A percentile compares a stretch with the other conserved stretches of the same genome.
phyloP scores from a whole-genome alignment of 92 coral and sea anemone genomes.

The Actinostola sp. region DNA sequence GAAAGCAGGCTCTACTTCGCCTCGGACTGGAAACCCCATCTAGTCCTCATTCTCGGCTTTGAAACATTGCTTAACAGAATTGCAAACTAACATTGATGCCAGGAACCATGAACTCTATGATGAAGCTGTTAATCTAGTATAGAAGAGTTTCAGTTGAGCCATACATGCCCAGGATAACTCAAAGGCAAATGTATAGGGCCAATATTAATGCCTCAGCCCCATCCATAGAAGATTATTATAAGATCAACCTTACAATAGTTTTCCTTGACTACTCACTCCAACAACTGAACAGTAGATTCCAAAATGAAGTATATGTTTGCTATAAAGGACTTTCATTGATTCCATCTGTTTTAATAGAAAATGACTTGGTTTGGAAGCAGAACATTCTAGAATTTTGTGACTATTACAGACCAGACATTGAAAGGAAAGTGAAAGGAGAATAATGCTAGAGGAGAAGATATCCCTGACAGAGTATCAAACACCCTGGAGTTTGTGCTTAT shows the following conservation, averaged over 20 bases:
- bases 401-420: no score
- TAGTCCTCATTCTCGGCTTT: no score
- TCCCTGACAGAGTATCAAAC: slow-evolving; percentile 59
- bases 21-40: no score
- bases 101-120: slow-evolving; percentile 50
- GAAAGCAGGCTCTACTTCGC: no score
- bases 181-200: slow-evolving; percentile 54
- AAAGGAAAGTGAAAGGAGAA: slow-evolving; percentile 43
- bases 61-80: slow-evolving; percentile 25
- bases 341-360: slow-evolving; percentile 21
- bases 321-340: slow-evolving; percentile 49
- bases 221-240: slow-evolving; percentile 53
- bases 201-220: slow-evolving; percentile 58
- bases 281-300: slow-evolving; percentile 57
- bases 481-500: slow-evolving; percentile 46
- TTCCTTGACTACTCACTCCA: slow-evolving; percentile 62
- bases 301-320: slow-evolving; percentile 47
- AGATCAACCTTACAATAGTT: slow-evolving; percentile 57
- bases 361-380: slow-evolving; percentile 46
- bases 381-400: slow-evolving; percentile 24
- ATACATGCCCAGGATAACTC: slow-evolving; percentile 52
- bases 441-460: slow-evolving; percentile 18
- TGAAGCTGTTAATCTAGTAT: slow-evolving; percentile 51
- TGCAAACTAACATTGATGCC: slow-evolving; percentile 55
- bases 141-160: slow-evolving; percentile 43